Evolutionary conservation across 2,113 vertebrate species (phyloP).

Genomic region (Macroglossus sobrinus): DNA sequence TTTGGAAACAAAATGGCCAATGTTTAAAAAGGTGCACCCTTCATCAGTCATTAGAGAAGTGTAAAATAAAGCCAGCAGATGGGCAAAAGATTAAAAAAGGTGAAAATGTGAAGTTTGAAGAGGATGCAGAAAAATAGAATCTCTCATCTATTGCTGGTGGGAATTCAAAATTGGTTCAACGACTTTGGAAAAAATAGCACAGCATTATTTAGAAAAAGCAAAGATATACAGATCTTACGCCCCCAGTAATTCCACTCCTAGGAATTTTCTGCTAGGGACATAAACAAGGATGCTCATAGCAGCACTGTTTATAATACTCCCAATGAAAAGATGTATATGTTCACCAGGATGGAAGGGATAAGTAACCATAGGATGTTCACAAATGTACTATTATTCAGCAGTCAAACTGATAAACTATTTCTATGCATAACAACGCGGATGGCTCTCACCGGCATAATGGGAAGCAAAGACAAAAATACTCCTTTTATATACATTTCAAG

Average conservation of each 20-base stretch:
- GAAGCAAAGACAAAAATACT: background rate
- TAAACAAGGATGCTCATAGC: background rate
- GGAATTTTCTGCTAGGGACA: background rate
- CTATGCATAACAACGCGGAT: background rate
- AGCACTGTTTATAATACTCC: background rate
- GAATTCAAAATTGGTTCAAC: background rate
- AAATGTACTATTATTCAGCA: background rate
- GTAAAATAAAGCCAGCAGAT: background rate
- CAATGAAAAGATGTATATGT: background rate
- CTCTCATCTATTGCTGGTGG: background rate
- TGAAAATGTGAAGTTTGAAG: background rate
- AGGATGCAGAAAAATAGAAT: background rate
- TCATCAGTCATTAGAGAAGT: background rate
- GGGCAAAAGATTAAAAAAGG: background rate
- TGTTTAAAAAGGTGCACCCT: background rate
- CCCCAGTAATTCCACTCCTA: background rate
- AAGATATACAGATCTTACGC: background rate
- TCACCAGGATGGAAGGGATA: background rate
- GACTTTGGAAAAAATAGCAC: background rate
- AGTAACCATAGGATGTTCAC: background rate
- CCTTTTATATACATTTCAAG: background rate
- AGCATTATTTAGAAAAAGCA: background rate
- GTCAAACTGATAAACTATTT: background rate
- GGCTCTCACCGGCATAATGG: background rate
- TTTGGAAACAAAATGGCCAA: background rate